Evolutionary conservation across 2,113 vertebrate genomes (phyloP).

Genomic region (Probosciger aterrimus): DNA sequence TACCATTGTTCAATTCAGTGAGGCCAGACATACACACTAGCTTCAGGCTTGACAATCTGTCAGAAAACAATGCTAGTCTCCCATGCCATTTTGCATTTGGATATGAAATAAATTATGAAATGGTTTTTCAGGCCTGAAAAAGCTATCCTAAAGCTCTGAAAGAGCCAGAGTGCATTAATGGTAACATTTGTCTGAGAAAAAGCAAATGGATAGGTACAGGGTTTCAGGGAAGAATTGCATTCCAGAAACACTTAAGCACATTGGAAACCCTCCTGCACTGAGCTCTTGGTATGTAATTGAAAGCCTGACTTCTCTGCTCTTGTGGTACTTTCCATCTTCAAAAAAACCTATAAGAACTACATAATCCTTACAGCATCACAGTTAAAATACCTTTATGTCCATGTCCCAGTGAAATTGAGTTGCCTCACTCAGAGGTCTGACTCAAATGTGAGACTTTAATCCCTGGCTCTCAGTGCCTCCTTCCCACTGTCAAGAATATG

Average conservation of each 20-base stretch:
- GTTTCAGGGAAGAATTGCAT: background rate
- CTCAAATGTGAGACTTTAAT: background rate
- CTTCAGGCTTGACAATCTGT: slow-evolving; percentile 52
- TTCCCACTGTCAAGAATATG: background rate
- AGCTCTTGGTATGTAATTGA: background rate
- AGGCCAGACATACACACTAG: background rate
- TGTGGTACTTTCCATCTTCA: background rate
- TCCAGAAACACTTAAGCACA: background rate
- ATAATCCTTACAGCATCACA: background rate
- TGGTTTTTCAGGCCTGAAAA: background rate
- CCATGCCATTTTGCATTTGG: background rate
- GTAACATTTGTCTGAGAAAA: background rate
- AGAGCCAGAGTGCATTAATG: background rate
- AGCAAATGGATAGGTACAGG: background rate
- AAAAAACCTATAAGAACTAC: background rate
- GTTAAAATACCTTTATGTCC: background rate
- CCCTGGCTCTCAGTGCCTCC: background rate
- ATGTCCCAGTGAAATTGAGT: background rate
- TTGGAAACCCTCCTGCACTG: background rate
- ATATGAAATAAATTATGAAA: slow-evolving; percentile 31
- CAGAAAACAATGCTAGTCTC: slow-evolving; percentile 23
- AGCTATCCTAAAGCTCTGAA: background rate
- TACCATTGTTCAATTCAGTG: background rate
- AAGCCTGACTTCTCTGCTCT: background rate
- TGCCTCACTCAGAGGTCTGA: background rate